A percentile compares a stretch with the other conserved stretches of the same genome.
Evolutionary conservation across 2,113 vertebrate genomes (phyloP).

Genomic region (Forbesichthys agassizii): DNA sequence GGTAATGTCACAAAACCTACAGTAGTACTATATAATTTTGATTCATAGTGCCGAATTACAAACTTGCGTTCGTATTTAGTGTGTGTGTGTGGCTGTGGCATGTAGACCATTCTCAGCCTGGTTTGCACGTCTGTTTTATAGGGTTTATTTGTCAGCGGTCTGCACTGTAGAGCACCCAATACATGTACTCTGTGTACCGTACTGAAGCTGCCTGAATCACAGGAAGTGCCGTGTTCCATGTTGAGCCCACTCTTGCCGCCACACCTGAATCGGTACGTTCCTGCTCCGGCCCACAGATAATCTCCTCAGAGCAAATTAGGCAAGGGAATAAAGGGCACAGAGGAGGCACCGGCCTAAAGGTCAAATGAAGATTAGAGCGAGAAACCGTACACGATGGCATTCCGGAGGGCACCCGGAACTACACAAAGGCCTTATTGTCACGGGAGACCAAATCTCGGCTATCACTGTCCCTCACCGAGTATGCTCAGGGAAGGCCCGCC

Average conservation of each 20-base stretch:
- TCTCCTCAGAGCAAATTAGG: slow-evolving; percentile 66
- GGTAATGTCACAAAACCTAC: slow-evolving; percentile 20
- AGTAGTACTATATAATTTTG: slow-evolving; percentile 3
- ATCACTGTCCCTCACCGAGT: slow-evolving; percentile 1
- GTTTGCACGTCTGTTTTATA: background rate
- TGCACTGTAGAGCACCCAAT: background rate
- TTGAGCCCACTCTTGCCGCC: slow-evolving; percentile 6
- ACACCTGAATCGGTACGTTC: slow-evolving; percentile 41
- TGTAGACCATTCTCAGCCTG: background rate
- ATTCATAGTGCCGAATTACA: too few relatives aligned
- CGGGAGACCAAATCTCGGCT: slow-evolving; percentile 29
- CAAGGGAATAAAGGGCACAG: slow-evolving; percentile 51
- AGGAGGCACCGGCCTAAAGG: slow-evolving; percentile 70
- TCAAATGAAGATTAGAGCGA: slow-evolving; percentile 74
- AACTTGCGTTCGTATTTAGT: background rate
- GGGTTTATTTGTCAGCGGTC: background rate
- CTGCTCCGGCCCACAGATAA: slow-evolving; percentile 46
- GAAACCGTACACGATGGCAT: slow-evolving; percentile 72
- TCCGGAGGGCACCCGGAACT: slow-evolving; percentile 65
- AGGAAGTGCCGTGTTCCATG: slow-evolving; percentile 10
- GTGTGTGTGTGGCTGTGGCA: background rate
- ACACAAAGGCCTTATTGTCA: slow-evolving; percentile 77
- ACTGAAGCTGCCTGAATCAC: slow-evolving; percentile 31
- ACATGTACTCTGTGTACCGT: background rate
- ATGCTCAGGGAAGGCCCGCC: slow-evolving; percentile 58